Evolutionary conservation across 2,888 invertebrate species (phyloP), one percentile per base, ranked within the genome.

Genomic region (Emesis furor): DNA sequence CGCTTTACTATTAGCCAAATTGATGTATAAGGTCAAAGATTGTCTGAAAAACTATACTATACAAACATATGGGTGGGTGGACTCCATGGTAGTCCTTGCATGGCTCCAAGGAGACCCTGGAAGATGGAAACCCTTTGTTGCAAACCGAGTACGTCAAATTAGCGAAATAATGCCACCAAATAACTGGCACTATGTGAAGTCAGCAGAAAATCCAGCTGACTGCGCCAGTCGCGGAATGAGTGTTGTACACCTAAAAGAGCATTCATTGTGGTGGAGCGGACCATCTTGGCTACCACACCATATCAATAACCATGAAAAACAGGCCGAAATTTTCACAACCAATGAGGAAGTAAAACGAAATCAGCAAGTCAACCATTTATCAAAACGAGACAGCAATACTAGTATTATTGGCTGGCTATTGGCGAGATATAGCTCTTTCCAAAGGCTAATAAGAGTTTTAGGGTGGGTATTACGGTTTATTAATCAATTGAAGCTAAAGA

Each of bases 221-320:
- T 55, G 55, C 17, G 17, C 55, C 6, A 55, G 55, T 55, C 55
- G 55, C n/a, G 55, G 55, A 5, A 55, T 55, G 55, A 55, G 55
- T 17, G 55, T 17, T 6, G 55, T 12, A 17, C 55, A 55, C 2
- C 55, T 55, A 17, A 55, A 55, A 4, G 55, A 7, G 6, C 55
- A 24, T 24, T 24, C 24, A 24, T 24, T 24, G 24, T 8, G 24
- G 7, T n/a, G 24, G 59, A 24, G 2, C 2, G 6, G n/a, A 59
- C 24, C 17, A 24, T n/a, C 17, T 8, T 24, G 62, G 62, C 12
- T 8, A 30, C 10, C 10, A 17, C 1, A 62, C 30, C 10, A 30
- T 24, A 10, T 0, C 62, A 8, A 10, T 0, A 1, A 51, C 42
- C 14, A 55, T 6, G 12, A 83, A 86, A 82, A 81, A 97, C 97